A percentile compares a stretch with the other conserved stretches of the same genome.
Conservation (phyloP, 92 coral and sea anemone species). For the Actinostola sp. region DNA sequence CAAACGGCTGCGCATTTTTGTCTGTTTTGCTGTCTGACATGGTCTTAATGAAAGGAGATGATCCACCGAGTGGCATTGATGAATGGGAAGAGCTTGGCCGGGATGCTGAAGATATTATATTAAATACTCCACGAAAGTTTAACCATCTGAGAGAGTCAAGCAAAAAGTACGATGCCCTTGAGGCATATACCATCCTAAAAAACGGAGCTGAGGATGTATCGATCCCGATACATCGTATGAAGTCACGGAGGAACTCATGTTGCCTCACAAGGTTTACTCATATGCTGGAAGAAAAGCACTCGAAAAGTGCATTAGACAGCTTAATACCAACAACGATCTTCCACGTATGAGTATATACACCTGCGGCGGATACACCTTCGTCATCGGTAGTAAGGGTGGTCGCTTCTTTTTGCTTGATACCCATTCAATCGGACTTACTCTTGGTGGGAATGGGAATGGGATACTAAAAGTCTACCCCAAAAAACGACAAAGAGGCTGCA, state of each 20-base stretch:
- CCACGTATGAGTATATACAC: conserved; percentile 28
- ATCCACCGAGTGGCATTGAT: conserved; percentile 14
- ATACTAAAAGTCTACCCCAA: conserved; percentile 37
- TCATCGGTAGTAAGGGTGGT: conserved; percentile 16
- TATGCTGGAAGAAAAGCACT: background rate
- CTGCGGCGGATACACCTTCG: conserved; percentile 38
- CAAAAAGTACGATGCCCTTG: conserved; percentile 23
- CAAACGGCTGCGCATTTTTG: conserved; percentile 17
- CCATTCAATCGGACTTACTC: conserved; percentile 23
- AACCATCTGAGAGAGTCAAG: conserved; percentile 10
- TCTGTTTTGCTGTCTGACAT: background rate
- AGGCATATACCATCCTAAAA: conserved; percentile 15
- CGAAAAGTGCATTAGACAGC: no score
- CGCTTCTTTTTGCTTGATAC: conserved; percentile 34
- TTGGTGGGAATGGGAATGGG: conserved; percentile 52
- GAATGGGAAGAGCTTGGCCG: conserved; percentile 41
- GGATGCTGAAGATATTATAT: conserved; percentile 21
- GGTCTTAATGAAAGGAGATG: conserved; percentile 16
- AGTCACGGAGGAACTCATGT: conserved; percentile 14
- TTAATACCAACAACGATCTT: no score
- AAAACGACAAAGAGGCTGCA: no score
- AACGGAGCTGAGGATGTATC: conserved; percentile 7
- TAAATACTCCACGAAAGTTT: conserved; percentile 22
- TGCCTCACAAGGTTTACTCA: conserved; percentile 22
- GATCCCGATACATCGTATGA: conserved; percentile 5